Evolutionary conservation across 2,888 invertebrate genomes (phyloP), one percentile per base, ranked within the genome.

Genomic region (Rugalucina vietnamica): DNA sequence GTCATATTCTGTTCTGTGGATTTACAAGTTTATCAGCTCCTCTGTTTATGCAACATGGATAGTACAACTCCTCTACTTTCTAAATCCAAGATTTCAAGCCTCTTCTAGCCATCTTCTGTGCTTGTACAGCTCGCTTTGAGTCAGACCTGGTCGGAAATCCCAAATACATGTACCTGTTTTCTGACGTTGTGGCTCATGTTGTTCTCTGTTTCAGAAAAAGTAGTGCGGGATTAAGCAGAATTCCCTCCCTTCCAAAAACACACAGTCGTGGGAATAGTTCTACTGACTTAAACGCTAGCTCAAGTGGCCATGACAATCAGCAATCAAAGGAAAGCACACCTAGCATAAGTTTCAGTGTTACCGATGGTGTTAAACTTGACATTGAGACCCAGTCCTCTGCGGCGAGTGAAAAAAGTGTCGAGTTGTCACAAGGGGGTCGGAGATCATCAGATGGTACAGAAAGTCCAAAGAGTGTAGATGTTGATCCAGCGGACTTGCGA

Each of bases 391-490:
- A 65, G 34, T 65, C 65, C 3, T 1, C 29, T 10, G 32, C 29
- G 3, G 18, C 65, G 21, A 34, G 65, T 65, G 65, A 65, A 4
- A 65, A 18, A 18, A 29, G 65, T 29, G n/a, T 4, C 10, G 54
- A 54, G 14, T 54, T 21, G 4, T n/a, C 14, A 21, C 54, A 18
- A 4, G 54, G 54, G 3, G 54, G 54, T 5, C 65, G 34, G 12
- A 65, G 81, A 27, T 87, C 85, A 0, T 74, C 79, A 37, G 89
- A 89, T 34, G 83, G 87, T 70, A 80, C 82, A 39, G 81, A 85
- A 27, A 82, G 87, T 60, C 77, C 65, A 49, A 78, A 72, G 75
- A 81, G 81, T 0, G 71, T 65, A 72, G 81, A 82, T 29, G 72
- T 60, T 32, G 77, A 72, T 71, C 72, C 71, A 37, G 71, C 75